Evolutionary conservation across 2,888 invertebrate species (phyloP).

Genomic region (Ashinkailepas kermadecensis): DNA sequence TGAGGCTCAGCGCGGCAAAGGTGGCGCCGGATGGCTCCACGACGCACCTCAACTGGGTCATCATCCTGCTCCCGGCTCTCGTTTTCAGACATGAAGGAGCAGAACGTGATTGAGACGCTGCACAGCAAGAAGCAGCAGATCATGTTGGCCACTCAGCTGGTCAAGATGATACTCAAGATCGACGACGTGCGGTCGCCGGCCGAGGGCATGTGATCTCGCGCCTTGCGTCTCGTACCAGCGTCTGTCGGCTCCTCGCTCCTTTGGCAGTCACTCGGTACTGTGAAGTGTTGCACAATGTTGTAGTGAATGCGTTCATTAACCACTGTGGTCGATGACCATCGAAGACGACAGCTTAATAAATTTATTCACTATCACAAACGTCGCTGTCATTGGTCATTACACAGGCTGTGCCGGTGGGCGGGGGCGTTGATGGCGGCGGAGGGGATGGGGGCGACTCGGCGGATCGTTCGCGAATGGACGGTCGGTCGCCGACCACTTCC

Average conservation of each 20-base stretch:
- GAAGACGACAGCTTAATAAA: conserved; percentile 8
- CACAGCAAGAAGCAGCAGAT: conserved; percentile 97
- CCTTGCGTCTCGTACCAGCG: conserved; percentile 48
- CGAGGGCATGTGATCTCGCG: conserved; percentile 48
- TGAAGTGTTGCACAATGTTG: too few species aligned
- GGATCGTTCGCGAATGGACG: neutral
- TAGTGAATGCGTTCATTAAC: neutral
- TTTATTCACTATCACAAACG: conserved; percentile 3
- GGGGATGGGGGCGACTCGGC: neutral
- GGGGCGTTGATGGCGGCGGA: neutral
- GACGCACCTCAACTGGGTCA: too few species aligned
- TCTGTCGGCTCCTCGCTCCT: neutral
- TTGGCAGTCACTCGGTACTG: too few species aligned
- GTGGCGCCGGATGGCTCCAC: too few species aligned
- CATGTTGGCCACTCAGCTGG: conserved; percentile 90
- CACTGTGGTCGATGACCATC: conserved; percentile 7
- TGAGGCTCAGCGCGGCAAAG: too few species aligned
- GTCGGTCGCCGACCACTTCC: too few species aligned
- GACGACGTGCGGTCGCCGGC: conserved; percentile 77
- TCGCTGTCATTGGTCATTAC: too few species aligned
- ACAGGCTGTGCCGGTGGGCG: too few species aligned
- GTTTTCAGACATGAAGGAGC: conserved; percentile 76
- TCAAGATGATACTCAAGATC: conserved; percentile 99
- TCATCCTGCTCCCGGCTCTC: too few species aligned
- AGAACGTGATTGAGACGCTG: conserved; percentile 93